These are phyloP conservation scores for Nemurella pictetii DNA, from an alignment of 2,888 invertebrate species.

Conservation along the genomic window DNA sequence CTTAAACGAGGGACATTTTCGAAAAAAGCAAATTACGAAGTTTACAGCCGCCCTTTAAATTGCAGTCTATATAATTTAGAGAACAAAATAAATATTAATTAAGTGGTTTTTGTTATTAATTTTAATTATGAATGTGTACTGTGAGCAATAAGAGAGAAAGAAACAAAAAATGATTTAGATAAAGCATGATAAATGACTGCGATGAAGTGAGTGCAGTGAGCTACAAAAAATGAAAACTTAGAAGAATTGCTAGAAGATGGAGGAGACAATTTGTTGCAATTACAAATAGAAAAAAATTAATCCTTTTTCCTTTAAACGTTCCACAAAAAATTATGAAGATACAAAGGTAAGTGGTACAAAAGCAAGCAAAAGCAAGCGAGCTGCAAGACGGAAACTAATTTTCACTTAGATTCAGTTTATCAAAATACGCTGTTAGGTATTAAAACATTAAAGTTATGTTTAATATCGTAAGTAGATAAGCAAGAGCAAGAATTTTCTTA, in stretches of 20 bases:
- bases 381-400: too few species aligned
- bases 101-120: background rate
- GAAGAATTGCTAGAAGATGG: background rate
- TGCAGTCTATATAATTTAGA: background rate
- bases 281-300: background rate
- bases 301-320: too few species aligned
- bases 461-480: too few species aligned
- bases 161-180: background rate
- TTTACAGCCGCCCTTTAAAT: background rate
- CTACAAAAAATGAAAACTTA: background rate
- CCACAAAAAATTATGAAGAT: too few species aligned
- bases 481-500: too few species aligned
- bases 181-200: background rate
- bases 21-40: background rate
- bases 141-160: background rate
- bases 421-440: too few species aligned
- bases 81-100: background rate
- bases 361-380: too few species aligned
- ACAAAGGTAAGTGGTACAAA: too few species aligned
- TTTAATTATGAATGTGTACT: background rate
- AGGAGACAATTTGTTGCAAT: background rate
- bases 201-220: background rate
- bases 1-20: background rate
- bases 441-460: too few species aligned
- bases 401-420: too few species aligned